Percentiles rank a stretch among this genome's conserved stretches.
phyloP scores from a whole-genome alignment of 1,140 invertebrate genomes.

The Lepidurus packardi region DNA sequence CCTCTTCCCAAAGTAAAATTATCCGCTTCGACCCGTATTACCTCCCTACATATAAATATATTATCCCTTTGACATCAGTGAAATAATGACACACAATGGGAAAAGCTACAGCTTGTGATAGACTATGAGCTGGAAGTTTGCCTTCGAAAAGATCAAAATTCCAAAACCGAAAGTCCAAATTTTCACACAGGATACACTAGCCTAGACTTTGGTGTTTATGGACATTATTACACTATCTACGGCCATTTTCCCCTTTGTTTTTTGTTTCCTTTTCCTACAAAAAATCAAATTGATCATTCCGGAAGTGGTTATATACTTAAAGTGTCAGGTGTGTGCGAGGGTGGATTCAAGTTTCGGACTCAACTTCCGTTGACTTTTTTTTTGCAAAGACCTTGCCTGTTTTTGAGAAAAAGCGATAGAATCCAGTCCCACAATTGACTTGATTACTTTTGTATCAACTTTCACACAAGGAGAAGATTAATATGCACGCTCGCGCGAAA shows the following conservation, averaged over 20 bases:
- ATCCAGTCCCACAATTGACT: too few species aligned
- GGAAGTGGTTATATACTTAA: slow-evolving; percentile 12
- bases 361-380: background rate
- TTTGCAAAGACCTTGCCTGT: background rate
- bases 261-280: background rate
- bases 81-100: background rate
- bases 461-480: too few species aligned
- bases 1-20: too few species aligned
- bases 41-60: too few species aligned
- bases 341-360: slow-evolving; percentile 10
- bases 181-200: background rate
- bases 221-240: background rate
- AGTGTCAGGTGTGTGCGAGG: background rate
- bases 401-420: too few species aligned
- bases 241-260: background rate
- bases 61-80: too few species aligned
- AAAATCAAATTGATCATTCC: background rate
- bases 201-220: background rate
- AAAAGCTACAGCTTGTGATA: too few species aligned
- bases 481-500: too few species aligned
- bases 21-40: too few species aligned
- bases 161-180: background rate
- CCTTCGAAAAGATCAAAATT: background rate
- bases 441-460: too few species aligned
- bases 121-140: too few species aligned